Evolutionary conservation across 2,113 vertebrate species (phyloP), one percentile per base, ranked within the genome.

Genomic region (Larimichthys crocea): DNA sequence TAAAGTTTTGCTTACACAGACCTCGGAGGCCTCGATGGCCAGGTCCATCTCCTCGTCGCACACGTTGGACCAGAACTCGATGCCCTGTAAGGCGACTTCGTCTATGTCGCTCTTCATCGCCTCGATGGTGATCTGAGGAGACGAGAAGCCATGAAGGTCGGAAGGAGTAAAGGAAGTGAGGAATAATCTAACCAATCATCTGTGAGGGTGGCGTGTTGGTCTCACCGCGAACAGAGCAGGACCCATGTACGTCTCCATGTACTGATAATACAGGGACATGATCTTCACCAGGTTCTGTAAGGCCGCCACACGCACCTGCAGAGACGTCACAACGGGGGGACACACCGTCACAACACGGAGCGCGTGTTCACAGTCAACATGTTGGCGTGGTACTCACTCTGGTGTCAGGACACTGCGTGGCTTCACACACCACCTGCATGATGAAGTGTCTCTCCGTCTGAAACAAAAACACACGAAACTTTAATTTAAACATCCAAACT

Each of bases 361-460:
- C 16, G 3, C 11, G 3, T 10, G 53, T 14, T 16, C 20, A 11
- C 29, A n/a, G 50, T 0, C 19, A 29, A 26, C 24, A 3, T 3
- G 20, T 50, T 50, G 16, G 46, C 5, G 12, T 31, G 62, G 17
- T 29, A 66, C 97, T 97, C 93, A 99, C 98, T 94, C 98, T 96
- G 24, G 96, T 99, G 88, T 99, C 98, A 0, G 97, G 97, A 93
- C 98, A 99, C 93, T 99, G 98, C 0, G 98, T 99, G 14, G 98
- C 98, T 94, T 99, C 98, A 93, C 98, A 99, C 46, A 99, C 98
- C 74, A 99, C 98, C 94, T 99, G 98, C 98, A 99, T 99, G 94
- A 99, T 99, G 96, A 99, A 99, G 95, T 99, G 98, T 91, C 98
- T 95, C 95, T 99, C 98, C 26, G 97, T 97, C 98, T 99, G 90